Base-by-base conservation (phyloP, 1,140 invertebrate genomes). In the Lordiphosa clarofinis region DNA sequence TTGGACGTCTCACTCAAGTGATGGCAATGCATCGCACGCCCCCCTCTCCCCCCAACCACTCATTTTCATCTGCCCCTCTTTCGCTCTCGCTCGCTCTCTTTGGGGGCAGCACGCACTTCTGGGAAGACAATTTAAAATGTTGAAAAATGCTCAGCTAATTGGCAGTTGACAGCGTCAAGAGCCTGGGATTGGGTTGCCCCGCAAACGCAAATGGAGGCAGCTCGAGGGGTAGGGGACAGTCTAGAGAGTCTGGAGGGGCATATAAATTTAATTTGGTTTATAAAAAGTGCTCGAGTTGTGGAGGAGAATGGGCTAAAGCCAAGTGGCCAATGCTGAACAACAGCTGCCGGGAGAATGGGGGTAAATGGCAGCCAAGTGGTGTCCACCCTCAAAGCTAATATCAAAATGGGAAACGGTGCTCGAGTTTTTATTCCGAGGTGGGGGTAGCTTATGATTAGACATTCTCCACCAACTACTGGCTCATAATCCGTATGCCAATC, bases 111-210 rank as follows among this genome's bases (percentile, higher is more conserved):
- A 79, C 75, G 74, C 75, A 79, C 74, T 74, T 65, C n/a, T 19
- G 55, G 55, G 69, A 81, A 79, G 74, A 79, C 75, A 79, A 79
- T 79, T 79, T 79, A 81, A 79, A 79, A 79, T 79, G 75, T 81
- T 79, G 75, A 79, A 79, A 79, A 79, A 79, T 79, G 75, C 75
- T 81, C 75, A 74, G 75, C 75, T 79, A 79, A 79, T 79, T 79
- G 75, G 75, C 75, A 81, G 75, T 81, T 79, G 75, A 79, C 75
- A 79, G 75, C 70, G 70, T 57, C 64, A 55, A 78, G 74, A 73
- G 68, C 42, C 50, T 72, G 69, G 68, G 69, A 72, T 66, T 66
- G 68, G 60, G 43, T 68, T 53, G 71, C 61, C 43, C 63, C 61
- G 66, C 61, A 56, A 72, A 56, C 33, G n/a, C 38, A 36, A 40